phyloP scores from a whole-genome alignment of 2,113 vertebrate species.

The Gambusia holbrooki region DNA sequence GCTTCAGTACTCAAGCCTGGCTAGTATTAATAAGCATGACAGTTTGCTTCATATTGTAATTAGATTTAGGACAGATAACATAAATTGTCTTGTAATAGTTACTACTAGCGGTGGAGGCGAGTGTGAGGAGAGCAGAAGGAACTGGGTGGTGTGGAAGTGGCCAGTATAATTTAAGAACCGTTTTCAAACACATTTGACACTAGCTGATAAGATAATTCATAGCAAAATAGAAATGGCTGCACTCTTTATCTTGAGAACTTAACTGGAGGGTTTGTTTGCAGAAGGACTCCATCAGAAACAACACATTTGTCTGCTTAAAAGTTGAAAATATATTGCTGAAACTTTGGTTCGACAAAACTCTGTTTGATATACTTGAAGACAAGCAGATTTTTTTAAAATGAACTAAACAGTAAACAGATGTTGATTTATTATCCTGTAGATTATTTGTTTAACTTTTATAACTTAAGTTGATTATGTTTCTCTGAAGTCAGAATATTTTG shows the following conservation, averaged over 20 bases:
- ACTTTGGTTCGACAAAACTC: too few relatives aligned
- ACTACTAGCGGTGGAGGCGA: neutral
- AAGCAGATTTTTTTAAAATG: neutral
- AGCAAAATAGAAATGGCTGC: neutral
- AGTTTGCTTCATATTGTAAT: conserved; percentile 2
- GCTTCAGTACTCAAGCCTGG: neutral
- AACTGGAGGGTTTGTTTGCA: neutral
- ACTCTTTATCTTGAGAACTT: neutral
- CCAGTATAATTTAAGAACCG: neutral
- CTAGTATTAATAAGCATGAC: neutral
- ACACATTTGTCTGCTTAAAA: neutral
- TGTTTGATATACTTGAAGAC: neutral
- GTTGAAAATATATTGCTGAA: neutral
- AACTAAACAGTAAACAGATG: too few relatives aligned
- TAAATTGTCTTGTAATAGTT: neutral
- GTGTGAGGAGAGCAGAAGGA: too few relatives aligned
- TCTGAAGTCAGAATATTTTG: neutral
- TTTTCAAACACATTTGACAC: neutral
- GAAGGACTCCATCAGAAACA: neutral
- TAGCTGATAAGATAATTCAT: neutral
- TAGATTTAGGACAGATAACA: neutral
- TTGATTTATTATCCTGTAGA: neutral
- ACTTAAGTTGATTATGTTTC: neutral
- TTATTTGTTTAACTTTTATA: neutral
- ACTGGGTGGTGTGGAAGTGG: too few relatives aligned